Base-by-base conservation (phyloP, 2,888 invertebrate genomes). In the Ischnura elegans region DNA sequence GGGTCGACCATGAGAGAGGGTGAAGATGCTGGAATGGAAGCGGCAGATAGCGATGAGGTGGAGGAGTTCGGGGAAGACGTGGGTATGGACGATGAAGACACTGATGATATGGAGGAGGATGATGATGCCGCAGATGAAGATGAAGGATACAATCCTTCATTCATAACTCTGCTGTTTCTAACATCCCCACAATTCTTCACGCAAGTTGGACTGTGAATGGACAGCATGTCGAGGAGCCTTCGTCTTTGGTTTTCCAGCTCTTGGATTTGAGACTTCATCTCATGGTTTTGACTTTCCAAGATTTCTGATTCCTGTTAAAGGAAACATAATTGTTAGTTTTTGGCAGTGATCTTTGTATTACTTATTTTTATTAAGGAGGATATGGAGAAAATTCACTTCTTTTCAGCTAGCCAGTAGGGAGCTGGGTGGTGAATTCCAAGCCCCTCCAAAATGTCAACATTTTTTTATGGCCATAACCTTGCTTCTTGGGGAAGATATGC, bases 201-300 rank as follows among this genome's bases (percentile, higher is more conserved):
- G 95, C 98, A 98, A 25, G 97, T 97, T 0, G 98, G 97, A 84
- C 97, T 96, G 96, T 98, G 98, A 29, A 97, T 96, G 93, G 97
- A 97, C 95, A 98, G 96, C 97, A 98, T 98, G 95, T 98, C 98
- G 95, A 98, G 97, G 94, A 99, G 96, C 95, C 97, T 97, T 94
- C 97, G 97, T 95, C 98, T 97, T 95, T 98, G 98, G 93, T 97
- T 97, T 96, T 98, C 98, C 95, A 98, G 96, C 95, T 98, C 97
- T 96, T 98, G 97, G 94, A 98, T 97, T 96, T 98, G 98, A 94
- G 97, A 97, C 96, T 98, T 98, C 94, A 98, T 96, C 95, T 98
- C 98, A 94, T 98, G 97, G 95, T 98, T 98, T 96, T 98, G 98
- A 94, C 97, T 97, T 96, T 98, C 98, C 94, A 98, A 96, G 93